These are phyloP conservation scores for Leptestheria dahalacensis DNA, from an alignment of 1,140 invertebrate species.

Conservation along the genomic window DNA sequence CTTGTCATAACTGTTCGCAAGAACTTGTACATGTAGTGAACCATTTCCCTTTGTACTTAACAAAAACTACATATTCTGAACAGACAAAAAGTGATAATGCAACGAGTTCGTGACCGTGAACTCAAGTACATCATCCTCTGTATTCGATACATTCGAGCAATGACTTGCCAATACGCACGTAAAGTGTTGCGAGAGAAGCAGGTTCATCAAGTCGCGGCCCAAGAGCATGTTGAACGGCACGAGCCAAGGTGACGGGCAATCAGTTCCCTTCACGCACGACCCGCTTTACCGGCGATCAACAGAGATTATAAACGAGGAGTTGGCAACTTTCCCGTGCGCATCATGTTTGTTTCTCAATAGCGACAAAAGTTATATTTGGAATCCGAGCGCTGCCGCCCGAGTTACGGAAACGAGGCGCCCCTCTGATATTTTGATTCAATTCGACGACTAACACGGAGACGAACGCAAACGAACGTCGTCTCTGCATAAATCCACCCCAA, in stretches of 20 bases:
- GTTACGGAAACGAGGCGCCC: not conserved
- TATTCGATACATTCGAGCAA: no score
- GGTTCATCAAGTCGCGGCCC: no score
- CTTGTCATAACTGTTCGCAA: no score
- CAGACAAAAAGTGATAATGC: no score
- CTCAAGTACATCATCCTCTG: no score
- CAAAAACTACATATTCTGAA: no score
- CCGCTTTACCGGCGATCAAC: not conserved
- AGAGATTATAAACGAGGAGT: not conserved
- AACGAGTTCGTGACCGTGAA: no score
- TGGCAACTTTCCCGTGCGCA: not conserved
- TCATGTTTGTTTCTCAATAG: not conserved
- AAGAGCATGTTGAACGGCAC: no score
- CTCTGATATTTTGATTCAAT: not conserved
- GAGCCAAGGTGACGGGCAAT: not conserved
- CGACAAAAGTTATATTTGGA: not conserved
- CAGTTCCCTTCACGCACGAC: not conserved
- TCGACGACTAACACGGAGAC: not conserved
- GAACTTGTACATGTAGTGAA: no score
- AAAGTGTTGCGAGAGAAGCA: no score
- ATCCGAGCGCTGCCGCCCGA: not conserved
- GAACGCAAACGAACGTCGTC: not conserved
- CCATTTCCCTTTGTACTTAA: no score
- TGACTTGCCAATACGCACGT: no score
- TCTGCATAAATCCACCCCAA: not conserved